A percentile compares a stretch with the other conserved stretches of the same genome.
Evolutionary conservation across 2,113 vertebrate species (phyloP).

Genomic region (Eidolon helvum): DNA sequence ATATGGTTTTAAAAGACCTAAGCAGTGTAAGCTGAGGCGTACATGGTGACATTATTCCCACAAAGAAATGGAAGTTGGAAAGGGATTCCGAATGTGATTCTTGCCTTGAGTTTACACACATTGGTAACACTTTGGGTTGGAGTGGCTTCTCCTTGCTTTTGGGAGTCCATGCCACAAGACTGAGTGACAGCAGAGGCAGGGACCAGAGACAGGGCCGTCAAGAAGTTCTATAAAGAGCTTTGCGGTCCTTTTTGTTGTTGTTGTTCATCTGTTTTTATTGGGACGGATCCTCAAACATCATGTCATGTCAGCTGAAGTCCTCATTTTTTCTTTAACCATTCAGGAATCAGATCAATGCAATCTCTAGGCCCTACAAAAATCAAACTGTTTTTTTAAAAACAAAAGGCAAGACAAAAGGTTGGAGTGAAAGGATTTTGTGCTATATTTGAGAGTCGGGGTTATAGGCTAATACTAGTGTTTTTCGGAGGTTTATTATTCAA

Average conservation of each 20-base stretch:
- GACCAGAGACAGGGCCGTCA: background rate
- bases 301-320: background rate
- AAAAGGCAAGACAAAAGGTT: background rate
- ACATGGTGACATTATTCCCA: background rate
- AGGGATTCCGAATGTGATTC: background rate
- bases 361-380: background rate
- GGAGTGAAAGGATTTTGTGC: background rate
- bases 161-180: background rate
- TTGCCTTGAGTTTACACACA: background rate
- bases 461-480: background rate
- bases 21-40: background rate
- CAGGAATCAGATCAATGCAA: background rate
- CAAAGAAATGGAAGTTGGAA: background rate
- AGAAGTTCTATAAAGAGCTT: background rate
- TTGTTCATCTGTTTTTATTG: background rate
- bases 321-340: background rate
- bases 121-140: background rate
- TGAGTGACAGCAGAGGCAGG: background rate
- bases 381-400: background rate
- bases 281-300: background rate
- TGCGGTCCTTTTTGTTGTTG: background rate
- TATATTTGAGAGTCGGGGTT: background rate
- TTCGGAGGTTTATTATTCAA: conserved; percentile 32
- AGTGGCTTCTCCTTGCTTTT: background rate
- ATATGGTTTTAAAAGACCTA: background rate